Percentiles rank a stretch among this genome's conserved stretches.
Evolutionary conservation across 1,140 invertebrate genomes (phyloP).

Genomic region (Andricus grossulariae): DNA sequence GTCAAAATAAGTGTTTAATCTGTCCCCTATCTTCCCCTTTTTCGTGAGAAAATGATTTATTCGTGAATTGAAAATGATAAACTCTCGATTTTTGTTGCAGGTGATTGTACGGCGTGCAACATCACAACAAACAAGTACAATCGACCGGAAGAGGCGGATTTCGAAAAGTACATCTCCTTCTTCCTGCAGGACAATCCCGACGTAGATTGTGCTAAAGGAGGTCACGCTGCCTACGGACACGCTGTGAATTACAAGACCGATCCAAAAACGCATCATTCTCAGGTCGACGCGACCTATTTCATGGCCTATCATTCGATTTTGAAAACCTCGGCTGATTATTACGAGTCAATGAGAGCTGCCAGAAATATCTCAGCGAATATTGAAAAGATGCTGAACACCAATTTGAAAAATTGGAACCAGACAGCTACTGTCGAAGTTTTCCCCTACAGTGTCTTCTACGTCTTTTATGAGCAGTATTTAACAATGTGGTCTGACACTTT

Average conservation of each 20-base stretch:
- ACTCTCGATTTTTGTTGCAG: constrained; percentile 48
- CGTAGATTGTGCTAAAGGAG: constrained; percentile 88
- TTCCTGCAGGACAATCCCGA: constrained; percentile 95
- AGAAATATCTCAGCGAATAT: constrained; percentile 89
- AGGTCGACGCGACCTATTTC: constrained; percentile 88
- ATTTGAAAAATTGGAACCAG: constrained; percentile 73
- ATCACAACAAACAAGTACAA: constrained; percentile 74
- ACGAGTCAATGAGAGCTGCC: constrained; percentile 89
- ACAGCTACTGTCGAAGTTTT: constrained; percentile 88
- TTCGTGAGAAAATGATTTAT: too few species aligned
- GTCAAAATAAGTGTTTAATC: too few species aligned
- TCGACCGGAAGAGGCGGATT: constrained; percentile 81
- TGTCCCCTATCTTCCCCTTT: too few species aligned
- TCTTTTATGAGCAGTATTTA: constrained; percentile 99
- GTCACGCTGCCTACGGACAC: constrained; percentile 87
- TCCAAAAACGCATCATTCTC: constrained; percentile 65
- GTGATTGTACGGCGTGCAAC: constrained; percentile 72
- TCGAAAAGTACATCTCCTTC: constrained; percentile 89
- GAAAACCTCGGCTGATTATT: constrained; percentile 94
- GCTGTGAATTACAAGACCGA: constrained; percentile 80
- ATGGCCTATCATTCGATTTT: constrained; percentile 98
- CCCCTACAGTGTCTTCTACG: constrained; percentile 98
- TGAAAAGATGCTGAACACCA: constrained; percentile 83
- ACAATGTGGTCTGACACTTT: constrained; percentile 96
- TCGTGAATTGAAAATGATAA: neutral